A percentile compares a stretch with the other conserved stretches of the same genome.
Evolutionary conservation across 2,797 vertebrate species (phyloP).

Genomic region (Rhincodon typus): DNA sequence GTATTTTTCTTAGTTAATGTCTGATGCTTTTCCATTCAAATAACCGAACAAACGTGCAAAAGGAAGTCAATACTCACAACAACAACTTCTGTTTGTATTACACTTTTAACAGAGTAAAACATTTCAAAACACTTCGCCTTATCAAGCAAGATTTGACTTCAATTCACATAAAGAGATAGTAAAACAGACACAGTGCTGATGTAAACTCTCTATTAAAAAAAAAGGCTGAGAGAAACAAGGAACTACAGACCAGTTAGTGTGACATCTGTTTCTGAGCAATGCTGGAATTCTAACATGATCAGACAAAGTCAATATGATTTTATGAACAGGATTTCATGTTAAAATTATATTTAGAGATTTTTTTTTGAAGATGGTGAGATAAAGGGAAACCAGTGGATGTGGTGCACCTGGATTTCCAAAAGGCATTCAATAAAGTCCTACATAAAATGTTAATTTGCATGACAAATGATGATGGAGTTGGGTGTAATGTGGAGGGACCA

Average conservation of each 20-base stretch:
- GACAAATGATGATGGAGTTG: too few species aligned
- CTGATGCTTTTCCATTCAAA: background rate
- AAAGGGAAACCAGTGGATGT: too few species aligned
- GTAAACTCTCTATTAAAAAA: too few species aligned
- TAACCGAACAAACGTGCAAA: background rate
- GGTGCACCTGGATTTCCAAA: too few species aligned
- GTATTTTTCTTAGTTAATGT: background rate
- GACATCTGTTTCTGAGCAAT: background rate
- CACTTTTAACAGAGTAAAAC: background rate
- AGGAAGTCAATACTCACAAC: background rate
- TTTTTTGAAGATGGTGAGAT: background rate
- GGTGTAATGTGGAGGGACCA: too few species aligned
- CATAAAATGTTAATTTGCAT: too few species aligned
- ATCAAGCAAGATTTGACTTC: background rate
- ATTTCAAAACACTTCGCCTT: background rate
- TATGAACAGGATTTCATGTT: background rate
- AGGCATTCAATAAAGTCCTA: too few species aligned
- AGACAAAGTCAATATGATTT: background rate
- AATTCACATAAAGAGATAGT: background rate
- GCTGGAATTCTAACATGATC: background rate
- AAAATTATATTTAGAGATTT: background rate
- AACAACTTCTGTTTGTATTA: background rate
- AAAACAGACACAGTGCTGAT: background rate
- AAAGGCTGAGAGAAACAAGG: background rate
- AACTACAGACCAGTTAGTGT: background rate